Conservation (phyloP, 2,888 invertebrate genomes). For the Dexiosoma caninum region DNA sequence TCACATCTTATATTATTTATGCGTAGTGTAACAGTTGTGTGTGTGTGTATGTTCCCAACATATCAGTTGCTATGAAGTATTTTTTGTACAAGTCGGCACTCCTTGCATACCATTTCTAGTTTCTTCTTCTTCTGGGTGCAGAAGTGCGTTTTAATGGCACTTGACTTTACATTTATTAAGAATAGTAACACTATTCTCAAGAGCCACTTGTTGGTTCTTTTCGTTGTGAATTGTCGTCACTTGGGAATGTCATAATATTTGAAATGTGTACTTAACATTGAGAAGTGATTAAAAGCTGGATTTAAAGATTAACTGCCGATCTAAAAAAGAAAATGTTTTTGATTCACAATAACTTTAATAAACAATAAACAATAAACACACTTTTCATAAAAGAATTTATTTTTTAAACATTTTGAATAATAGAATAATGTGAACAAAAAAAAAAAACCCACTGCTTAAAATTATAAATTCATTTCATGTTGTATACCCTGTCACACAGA, state of each 20-base stretch:
- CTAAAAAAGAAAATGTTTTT: not conserved
- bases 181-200: constrained; percentile 57
- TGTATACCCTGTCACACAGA: too few relatives aligned
- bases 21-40: not conserved
- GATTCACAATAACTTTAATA: not conserved
- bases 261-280: constrained; percentile 15
- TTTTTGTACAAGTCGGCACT: constrained; percentile 18
- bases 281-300: not conserved
- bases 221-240: constrained; percentile 50
- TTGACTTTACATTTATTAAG: constrained; percentile 52
- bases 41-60: not conserved
- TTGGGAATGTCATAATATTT: constrained; percentile 52
- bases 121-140: constrained; percentile 35
- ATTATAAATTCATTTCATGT: too few relatives aligned
- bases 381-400: too few relatives aligned
- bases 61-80: not conserved
- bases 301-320: constrained; percentile 14
- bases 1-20: too few relatives aligned
- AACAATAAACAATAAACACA: too few relatives aligned
- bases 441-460: too few relatives aligned
- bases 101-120: constrained; percentile 8
- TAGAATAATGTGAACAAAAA: too few relatives aligned
- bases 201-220: constrained; percentile 49
- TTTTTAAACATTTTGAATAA: too few relatives aligned
- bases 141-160: constrained; percentile 49